Base-by-base conservation (phyloP, 2,113 vertebrate genomes). In the Dinomys branickii region DNA sequence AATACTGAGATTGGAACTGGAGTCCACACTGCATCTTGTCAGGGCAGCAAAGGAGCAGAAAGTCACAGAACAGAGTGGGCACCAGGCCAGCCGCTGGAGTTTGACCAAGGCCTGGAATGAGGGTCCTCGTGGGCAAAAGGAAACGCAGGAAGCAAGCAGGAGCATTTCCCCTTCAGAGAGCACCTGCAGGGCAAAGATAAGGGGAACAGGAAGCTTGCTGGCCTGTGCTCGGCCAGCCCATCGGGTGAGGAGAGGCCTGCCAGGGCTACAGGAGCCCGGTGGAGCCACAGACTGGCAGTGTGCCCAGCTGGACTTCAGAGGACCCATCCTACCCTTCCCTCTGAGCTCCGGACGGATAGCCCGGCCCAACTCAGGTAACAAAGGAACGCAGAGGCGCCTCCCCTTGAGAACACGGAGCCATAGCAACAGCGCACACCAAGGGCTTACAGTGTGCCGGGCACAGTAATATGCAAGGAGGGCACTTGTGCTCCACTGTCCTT, bases 181-280 rank as follows among this genome's bases (percentile, higher is more conserved):
- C 84, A 69, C 92, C 88, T 97, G 97, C 44, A 0, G 59, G 58
- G 63, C 52, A 47, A 73, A 96, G 97, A 97, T 97, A 98, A 97
- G 96, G 77, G 84, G 83, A 88, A 85, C 97, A 96, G 98, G 98
- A 98, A 97, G 50, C 91, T 16, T 58, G 56, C 47, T 0, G 89
- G 61, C 85, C 90, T 44, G 84, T 1, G 61, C 69, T 16, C 10
- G 44, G 71, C 84, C n/a, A 92, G 52, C 80, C 61, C 90, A 19
- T 41, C 50, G 77, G 54, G 52, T 35, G 47, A 82, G 13, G 30
- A 91, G 81, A 73, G 75, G 83, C 83, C 85, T 75, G 56, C 47
- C 80, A 83, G 94, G 80, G n/a, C 67, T 0, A 0, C 24, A 47
- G 73, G 63, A 92, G 81, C 80, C 35, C 0, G 14, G 41, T 63